Conservation (phyloP, 2,113 vertebrate genomes). For the Grus americana region DNA sequence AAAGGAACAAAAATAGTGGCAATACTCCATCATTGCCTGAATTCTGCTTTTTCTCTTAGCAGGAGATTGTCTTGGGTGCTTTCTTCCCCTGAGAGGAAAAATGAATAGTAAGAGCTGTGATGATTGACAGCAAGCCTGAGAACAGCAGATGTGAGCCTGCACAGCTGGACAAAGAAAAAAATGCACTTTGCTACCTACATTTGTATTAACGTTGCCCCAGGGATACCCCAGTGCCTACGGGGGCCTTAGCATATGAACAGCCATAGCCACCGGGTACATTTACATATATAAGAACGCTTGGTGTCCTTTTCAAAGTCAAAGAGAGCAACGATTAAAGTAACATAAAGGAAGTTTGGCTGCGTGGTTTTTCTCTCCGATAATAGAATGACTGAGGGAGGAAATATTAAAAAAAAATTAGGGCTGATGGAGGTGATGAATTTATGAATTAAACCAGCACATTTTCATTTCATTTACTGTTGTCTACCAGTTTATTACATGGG, state of each 20-base stretch:
- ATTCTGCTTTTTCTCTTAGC: background rate
- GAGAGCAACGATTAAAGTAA: background rate
- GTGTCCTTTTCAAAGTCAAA: constrained; percentile 31
- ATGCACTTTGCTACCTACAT: background rate
- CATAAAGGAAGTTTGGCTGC: constrained; percentile 18
- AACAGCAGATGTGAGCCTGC: constrained; percentile 34
- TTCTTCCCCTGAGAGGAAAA: background rate
- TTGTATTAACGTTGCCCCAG: constrained; percentile 26
- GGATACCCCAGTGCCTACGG: background rate
- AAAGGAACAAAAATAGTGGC: background rate
- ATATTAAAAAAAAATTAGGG: background rate
- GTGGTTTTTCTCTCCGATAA: background rate
- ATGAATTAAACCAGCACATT: constrained; percentile 13
- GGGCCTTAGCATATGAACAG: background rate
- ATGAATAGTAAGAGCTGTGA: background rate
- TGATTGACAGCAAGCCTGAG: constrained; percentile 21
- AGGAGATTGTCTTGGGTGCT: background rate
- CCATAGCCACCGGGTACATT: background rate
- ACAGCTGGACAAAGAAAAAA: constrained; percentile 49
- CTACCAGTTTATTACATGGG: constrained; percentile 14
- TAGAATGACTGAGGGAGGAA: constrained; percentile 13
- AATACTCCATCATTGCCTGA: background rate
- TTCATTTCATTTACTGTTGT: constrained; percentile 20
- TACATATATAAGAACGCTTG: constrained; percentile 11
- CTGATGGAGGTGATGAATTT: constrained; percentile 2